These are phyloP conservation scores for Cydia fagiglandana DNA, from an alignment of 1,140 invertebrate genomes.

Conservation along the genomic window DNA sequence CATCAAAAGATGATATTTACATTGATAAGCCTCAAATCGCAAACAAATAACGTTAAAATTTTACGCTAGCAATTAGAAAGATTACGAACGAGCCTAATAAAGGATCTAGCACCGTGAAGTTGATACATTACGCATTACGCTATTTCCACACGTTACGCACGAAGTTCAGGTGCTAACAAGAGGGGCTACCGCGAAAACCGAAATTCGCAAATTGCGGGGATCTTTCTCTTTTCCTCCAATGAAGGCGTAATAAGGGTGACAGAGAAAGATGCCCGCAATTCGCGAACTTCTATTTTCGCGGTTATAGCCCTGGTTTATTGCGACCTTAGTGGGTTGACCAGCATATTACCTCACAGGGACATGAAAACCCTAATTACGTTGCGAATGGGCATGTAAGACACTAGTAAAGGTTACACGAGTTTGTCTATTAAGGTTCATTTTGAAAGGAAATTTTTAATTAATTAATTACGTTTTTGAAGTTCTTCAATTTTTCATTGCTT, in stretches of 20 bases:
- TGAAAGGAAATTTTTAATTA: no score
- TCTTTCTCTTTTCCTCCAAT: no score
- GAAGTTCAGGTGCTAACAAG: conserved; percentile 23
- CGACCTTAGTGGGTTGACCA: conserved; percentile 3
- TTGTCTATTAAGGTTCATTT: not conserved
- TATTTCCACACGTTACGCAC: conserved; percentile 18
- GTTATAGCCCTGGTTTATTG: no score
- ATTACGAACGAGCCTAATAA: conserved; percentile 15
- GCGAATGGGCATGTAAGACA: not conserved
- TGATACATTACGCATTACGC: no score
- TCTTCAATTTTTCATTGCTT: no score
- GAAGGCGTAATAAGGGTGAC: no score
- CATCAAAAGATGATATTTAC: no score
- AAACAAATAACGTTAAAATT: conserved; percentile 16
- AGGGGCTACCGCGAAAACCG: no score
- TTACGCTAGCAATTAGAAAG: conserved; percentile 13
- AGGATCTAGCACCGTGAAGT: conserved; percentile 21
- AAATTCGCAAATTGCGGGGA: no score
- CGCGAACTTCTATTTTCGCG: no score
- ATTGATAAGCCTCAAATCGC: not conserved
- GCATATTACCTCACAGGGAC: not conserved
- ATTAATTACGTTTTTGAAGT: no score
- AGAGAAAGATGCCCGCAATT: no score
- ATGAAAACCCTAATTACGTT: conserved; percentile 8
- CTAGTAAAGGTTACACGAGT: not conserved